These are phyloP conservation scores for Paracentrotus lividus DNA, from an alignment of 53 echinoderm and acorn worm genomes.

Conservation along the genomic window DNA sequence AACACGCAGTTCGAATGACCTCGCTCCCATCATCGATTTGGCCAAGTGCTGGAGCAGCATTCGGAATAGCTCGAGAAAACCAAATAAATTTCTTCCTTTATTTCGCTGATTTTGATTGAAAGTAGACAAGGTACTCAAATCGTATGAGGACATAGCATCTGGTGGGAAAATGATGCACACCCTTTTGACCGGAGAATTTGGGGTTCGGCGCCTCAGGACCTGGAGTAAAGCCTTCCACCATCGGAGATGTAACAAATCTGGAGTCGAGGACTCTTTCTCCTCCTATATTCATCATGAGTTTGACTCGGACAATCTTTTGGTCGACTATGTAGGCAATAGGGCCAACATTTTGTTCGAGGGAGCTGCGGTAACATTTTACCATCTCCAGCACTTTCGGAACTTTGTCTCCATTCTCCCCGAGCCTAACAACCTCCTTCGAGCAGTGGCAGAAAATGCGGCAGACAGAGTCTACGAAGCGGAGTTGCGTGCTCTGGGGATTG, in stretches of 20 bases:
- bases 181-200: background rate
- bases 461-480: too few species aligned
- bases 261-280: conserved; percentile 75
- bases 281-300: conserved; percentile 56
- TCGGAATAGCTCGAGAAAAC: too few species aligned
- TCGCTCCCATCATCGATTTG: too few species aligned
- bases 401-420: conserved; percentile 55
- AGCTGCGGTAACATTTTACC: too few species aligned
- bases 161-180: background rate
- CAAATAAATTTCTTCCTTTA: too few species aligned
- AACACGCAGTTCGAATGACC: too few species aligned
- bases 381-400: too few species aligned
- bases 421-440: conserved; percentile 69
- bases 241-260: conserved; percentile 68
- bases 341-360: conserved; percentile 79
- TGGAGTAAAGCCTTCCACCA: conserved; percentile 77
- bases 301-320: conserved; percentile 37
- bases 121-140: conserved; percentile 73
- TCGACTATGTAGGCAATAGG: conserved; percentile 74
- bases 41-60: too few species aligned
- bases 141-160: conserved; percentile 59
- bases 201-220: conserved; percentile 52
- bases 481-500: too few species aligned
- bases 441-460: conserved; percentile 67
- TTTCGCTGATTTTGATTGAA: conserved; percentile 2